Conservation (phyloP, 35 echinoderm and acorn worm genomes). For the Stichopus chloronotus region DNA sequence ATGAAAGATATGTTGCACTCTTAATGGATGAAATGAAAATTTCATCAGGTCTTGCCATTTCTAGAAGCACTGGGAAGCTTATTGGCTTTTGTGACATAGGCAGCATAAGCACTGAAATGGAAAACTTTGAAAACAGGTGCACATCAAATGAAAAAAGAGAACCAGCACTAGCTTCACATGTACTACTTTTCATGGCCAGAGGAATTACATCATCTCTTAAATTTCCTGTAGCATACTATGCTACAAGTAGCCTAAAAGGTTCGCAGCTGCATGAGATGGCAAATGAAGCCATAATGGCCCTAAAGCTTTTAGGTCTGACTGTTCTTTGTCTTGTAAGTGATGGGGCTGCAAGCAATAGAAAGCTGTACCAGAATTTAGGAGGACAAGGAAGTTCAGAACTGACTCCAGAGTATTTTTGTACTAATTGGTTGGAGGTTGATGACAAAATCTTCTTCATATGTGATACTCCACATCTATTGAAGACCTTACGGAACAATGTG, state of each 20-base stretch:
- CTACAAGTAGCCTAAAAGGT: not conserved
- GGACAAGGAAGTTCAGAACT: not conserved
- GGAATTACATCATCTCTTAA: conserved; percentile 22
- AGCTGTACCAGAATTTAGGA: conserved; percentile 22
- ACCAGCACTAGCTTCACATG: conserved; percentile 24
- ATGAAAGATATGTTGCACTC: conserved; percentile 20
- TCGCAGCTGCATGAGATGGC: conserved; percentile 36
- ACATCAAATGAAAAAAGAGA: conserved; percentile 37
- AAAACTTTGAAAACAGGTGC: conserved; percentile 33
- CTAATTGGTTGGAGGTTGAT: not conserved
- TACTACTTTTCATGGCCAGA: conserved; percentile 60
- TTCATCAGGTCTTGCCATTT: conserved; percentile 26
- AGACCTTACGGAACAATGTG: conserved; percentile 73
- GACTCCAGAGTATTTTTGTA: not conserved
- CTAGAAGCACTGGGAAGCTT: conserved; percentile 13
- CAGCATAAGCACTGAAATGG: not conserved
- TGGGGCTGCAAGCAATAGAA: conserved; percentile 70
- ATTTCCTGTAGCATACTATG: conserved; percentile 45
- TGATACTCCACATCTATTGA: conserved; percentile 81
- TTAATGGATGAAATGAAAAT: conserved; percentile 71
- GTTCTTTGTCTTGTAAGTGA: conserved; percentile 62
- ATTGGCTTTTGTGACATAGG: conserved; percentile 53
- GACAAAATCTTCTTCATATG: conserved; percentile 72
- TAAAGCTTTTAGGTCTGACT: conserved; percentile 60
- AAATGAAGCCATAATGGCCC: conserved; percentile 4